A percentile compares a stretch with the other conserved stretches of the same genome.
These are phyloP conservation scores for Conchocele bisecta DNA, from an alignment of 2,888 invertebrate genomes.

Conservation along the genomic window DNA sequence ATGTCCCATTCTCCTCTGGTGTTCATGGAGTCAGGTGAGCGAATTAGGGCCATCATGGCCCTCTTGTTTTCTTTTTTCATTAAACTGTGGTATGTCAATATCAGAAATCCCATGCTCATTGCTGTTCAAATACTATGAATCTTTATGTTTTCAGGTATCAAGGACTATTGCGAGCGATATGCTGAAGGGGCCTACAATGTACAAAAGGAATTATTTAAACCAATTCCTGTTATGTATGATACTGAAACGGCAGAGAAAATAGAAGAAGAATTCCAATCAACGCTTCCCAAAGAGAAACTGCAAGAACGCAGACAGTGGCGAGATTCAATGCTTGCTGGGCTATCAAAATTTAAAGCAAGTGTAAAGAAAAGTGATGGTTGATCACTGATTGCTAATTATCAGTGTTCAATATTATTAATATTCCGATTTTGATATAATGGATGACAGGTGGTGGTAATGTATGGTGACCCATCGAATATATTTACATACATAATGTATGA, in stretches of 20 bases:
- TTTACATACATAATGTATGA: too few relatives aligned
- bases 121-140: not conserved
- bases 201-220: slow-evolving; percentile 68
- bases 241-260: slow-evolving; percentile 69
- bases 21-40: too few relatives aligned
- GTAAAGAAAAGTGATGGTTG: slow-evolving; percentile 12
- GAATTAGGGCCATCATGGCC: too few relatives aligned
- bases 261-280: slow-evolving; percentile 62
- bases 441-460: too few relatives aligned
- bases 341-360: slow-evolving; percentile 76
- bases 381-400: too few relatives aligned
- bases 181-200: slow-evolving; percentile 73
- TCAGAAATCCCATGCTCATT: too few relatives aligned
- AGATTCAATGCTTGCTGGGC: slow-evolving; percentile 75
- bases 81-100: too few relatives aligned
- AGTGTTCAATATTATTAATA: too few relatives aligned
- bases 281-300: slow-evolving; percentile 73
- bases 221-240: slow-evolving; percentile 70
- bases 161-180: slow-evolving; percentile 76
- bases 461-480: too few relatives aligned
- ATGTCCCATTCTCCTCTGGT: too few relatives aligned
- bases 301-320: slow-evolving; percentile 76
- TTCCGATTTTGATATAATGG: too few relatives aligned
- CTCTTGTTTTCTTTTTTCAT: too few relatives aligned
- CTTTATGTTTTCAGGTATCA: slow-evolving; percentile 65